These are phyloP conservation scores for Agriopis aurantiaria DNA, from an alignment of 2,888 invertebrate genomes.

Conservation along the genomic window DNA sequence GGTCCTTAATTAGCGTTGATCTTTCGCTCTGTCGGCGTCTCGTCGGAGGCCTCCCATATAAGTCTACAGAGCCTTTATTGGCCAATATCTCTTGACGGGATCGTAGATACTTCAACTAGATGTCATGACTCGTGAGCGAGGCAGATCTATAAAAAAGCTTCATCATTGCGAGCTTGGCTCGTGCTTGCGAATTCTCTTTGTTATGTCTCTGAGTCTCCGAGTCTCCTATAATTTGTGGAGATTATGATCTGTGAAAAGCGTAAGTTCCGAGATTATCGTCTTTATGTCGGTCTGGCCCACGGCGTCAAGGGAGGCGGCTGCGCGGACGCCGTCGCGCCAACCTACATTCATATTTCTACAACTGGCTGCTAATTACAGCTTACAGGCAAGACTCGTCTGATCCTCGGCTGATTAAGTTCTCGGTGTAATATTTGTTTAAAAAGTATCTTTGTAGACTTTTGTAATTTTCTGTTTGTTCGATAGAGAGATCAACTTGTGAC, in stretches of 20 bases:
- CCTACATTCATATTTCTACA: slow-evolving; percentile 79
- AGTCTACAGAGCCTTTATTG: slow-evolving; percentile 70
- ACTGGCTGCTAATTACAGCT: slow-evolving; percentile 78
- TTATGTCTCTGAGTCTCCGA: slow-evolving; percentile 6
- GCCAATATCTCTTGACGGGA: slow-evolving; percentile 66
- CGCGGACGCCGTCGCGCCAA: slow-evolving; percentile 56
- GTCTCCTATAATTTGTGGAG: slow-evolving; percentile 34
- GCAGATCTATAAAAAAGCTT: slow-evolving; percentile 56
- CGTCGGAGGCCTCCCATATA: slow-evolving; percentile 66
- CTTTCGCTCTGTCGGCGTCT: slow-evolving; percentile 73
- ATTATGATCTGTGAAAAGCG: slow-evolving; percentile 36
- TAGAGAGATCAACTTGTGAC: not conserved
- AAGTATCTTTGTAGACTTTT: slow-evolving; percentile 48
- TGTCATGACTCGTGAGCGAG: slow-evolving; percentile 60
- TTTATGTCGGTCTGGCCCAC: slow-evolving; percentile 57
- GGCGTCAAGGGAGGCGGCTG: slow-evolving; percentile 59
- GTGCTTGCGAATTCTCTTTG: slow-evolving; percentile 37
- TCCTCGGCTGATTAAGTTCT: slow-evolving; percentile 75
- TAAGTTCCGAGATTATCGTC: slow-evolving; percentile 40
- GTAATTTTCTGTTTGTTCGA: not conserved
- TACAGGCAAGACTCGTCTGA: slow-evolving; percentile 55
- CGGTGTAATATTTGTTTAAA: slow-evolving; percentile 67
- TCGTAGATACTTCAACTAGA: slow-evolving; percentile 72
- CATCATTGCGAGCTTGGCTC: slow-evolving; percentile 48
- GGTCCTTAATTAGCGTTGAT: slow-evolving; percentile 82